These are phyloP conservation scores for Anguilla marmorata DNA, from an alignment of 2,797 vertebrate genomes.

Conservation along the genomic window DNA sequence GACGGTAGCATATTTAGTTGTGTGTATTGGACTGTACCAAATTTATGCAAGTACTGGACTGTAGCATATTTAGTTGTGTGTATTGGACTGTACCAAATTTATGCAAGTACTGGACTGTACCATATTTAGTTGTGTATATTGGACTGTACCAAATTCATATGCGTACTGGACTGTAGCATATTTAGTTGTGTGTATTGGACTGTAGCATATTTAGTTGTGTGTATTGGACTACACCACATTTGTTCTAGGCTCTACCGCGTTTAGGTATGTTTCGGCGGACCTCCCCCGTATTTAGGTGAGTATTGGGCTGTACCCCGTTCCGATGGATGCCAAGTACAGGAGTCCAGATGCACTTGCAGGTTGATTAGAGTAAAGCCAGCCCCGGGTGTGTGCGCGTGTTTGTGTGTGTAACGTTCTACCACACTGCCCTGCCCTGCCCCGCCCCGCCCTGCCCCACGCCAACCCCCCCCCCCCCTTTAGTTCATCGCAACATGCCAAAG, in stretches of 20 bases:
- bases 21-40: neutral
- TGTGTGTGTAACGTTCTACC: neutral
- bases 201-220: neutral
- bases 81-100: neutral
- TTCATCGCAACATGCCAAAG: constrained; percentile 75
- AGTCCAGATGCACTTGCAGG: neutral
- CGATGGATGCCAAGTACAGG: neutral
- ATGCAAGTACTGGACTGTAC: neutral
- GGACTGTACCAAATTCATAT: neutral
- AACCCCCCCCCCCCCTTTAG: constrained; percentile 47
- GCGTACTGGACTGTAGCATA: neutral
- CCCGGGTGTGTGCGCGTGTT: neutral
- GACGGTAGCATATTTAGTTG: neutral
- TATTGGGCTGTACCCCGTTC: neutral
- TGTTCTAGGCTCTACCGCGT: neutral
- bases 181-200: neutral
- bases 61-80: neutral
- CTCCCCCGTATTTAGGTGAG: neutral
- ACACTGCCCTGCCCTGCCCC: neutral
- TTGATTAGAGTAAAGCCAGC: neutral
- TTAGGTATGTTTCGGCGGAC: neutral
- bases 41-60: neutral
- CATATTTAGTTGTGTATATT: neutral
- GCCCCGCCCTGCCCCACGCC: constrained; percentile 36
- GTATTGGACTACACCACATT: neutral